Base-by-base conservation (phyloP, 35 echinoderm and acorn worm genomes). In the Ophioderma brevispina region DNA sequence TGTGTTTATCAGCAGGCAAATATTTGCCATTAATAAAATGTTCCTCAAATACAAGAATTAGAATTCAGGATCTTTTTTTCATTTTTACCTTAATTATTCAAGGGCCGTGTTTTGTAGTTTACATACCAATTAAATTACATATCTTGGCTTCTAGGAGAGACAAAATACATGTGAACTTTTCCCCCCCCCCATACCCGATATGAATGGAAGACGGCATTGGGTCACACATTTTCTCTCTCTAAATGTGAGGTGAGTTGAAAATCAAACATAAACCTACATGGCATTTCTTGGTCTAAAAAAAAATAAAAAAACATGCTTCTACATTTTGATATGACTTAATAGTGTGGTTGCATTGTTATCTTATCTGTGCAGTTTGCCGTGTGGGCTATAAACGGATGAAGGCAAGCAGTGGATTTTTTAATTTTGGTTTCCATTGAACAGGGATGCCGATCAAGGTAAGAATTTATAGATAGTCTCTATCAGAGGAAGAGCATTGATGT, bases 391-490 rank as follows among this genome's bases (percentile, higher is more conserved):
- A 93, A 49, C 82, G 97, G 23, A 76, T 99, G 83, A 99, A 99
- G 82, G 97, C 93, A 10, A 99, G 93, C 63, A 86, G 85, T 38
- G 95, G 97, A 78, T 87, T 99, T 5, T 99, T 89, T 82, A 93
- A 93, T 13, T 99, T 99, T 82, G 97, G 93, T 49, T 89, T 99
- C 76, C 97, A 99, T 79, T 99, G 97, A 35, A 99, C 97, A 14
- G 97, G 97, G 46, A 99, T 99, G 97, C 97, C 97, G 30, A 99
- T 99, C 39, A 99, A 99, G 97, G 97, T 99, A 95, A 85, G 82
- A 36, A 36, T n/a, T n/a, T n/a, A n/a, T n/a, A n/a, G n/a, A n/a
- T n/a, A n/a, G n/a, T n/a, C n/a, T n/a, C n/a, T n/a, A n/a, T n/a
- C n/a, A n/a, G n/a, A n/a, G n/a, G n/a, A n/a, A n/a, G n/a, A n/a